Percentiles rank a stretch among this genome's conserved stretches.
Conservation (phyloP, 2,797 vertebrate species). For the Hybognathus amarus region DNA sequence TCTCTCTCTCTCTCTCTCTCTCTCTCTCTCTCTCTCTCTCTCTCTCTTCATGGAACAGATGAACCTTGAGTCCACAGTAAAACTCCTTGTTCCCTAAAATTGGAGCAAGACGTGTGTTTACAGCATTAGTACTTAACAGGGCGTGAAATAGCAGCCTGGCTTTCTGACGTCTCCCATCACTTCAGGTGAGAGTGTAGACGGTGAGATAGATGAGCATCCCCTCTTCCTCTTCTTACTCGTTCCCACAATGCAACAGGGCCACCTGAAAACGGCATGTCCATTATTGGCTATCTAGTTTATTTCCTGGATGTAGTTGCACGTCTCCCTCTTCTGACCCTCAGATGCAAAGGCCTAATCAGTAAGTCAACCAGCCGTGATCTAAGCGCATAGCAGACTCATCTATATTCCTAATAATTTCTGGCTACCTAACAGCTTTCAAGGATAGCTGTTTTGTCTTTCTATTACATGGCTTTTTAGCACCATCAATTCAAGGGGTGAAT, state of each 20-base stretch:
- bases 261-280: constrained; percentile 74
- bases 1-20: constrained; percentile 21
- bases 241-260: constrained; percentile 68
- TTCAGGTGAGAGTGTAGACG: constrained; percentile 83
- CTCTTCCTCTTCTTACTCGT: constrained; percentile 57
- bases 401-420: constrained; percentile 56
- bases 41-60: constrained; percentile 71
- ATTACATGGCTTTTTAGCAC: constrained; percentile 54
- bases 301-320: constrained; percentile 8
- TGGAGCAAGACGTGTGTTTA: constrained; percentile 86
- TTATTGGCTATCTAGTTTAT: constrained; percentile 71
- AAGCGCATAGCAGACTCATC: constrained; percentile 45
- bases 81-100: constrained; percentile 84
- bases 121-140: constrained; percentile 93
- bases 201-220: constrained; percentile 83
- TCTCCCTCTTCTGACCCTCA: constrained; percentile 57
- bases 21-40: neutral
- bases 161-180: constrained; percentile 85
- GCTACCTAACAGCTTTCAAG: constrained; percentile 50
- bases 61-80: constrained; percentile 79
- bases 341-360: constrained; percentile 49
- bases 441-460: constrained; percentile 60
- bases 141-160: constrained; percentile 95
- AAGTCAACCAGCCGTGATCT: constrained; percentile 46
- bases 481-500: constrained; percentile 47